phyloP scores from a whole-genome alignment of 1,140 invertebrate genomes.

The Carcinoscorpius rotundicauda region DNA sequence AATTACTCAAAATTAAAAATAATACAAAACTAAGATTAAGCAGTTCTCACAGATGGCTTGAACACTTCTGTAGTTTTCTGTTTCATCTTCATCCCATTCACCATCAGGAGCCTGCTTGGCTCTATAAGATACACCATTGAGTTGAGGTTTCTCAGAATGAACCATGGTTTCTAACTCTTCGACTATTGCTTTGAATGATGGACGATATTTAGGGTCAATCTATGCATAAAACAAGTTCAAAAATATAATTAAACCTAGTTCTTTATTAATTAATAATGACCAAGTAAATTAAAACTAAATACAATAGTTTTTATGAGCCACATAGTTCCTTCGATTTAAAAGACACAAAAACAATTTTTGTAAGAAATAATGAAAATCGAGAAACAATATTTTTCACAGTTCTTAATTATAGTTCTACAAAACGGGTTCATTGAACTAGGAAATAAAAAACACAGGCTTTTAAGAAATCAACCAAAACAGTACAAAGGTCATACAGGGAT shows the following conservation, averaged over 20 bases:
- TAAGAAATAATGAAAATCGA: conserved; percentile 3
- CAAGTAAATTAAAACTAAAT: no score
- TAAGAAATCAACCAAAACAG: background rate
- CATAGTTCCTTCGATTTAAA: background rate
- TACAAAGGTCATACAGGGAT: background rate
- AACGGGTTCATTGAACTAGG: background rate
- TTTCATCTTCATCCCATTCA: conserved; percentile 7
- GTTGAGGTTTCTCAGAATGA: conserved; percentile 11
- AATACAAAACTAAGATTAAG: no score
- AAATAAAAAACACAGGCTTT: background rate
- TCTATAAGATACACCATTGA: conserved; percentile 12
- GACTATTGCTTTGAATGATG: conserved; percentile 65
- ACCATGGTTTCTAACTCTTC: conserved; percentile 45
- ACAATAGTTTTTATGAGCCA: no score
- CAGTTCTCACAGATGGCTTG: conserved; percentile 17
- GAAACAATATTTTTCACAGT: background rate
- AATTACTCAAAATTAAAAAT: no score
- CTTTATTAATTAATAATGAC: background rate
- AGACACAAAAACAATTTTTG: background rate
- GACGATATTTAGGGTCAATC: conserved; percentile 73
- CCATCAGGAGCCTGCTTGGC: background rate
- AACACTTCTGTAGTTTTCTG: conserved; percentile 16
- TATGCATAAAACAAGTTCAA: conserved; percentile 35
- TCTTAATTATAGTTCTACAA: background rate
- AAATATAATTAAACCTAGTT: background rate